A percentile compares a stretch with the other conserved stretches of the same genome.
Evolutionary conservation across 2,113 vertebrate species (phyloP).

Genomic region (Mystacornis crossleyi): DNA sequence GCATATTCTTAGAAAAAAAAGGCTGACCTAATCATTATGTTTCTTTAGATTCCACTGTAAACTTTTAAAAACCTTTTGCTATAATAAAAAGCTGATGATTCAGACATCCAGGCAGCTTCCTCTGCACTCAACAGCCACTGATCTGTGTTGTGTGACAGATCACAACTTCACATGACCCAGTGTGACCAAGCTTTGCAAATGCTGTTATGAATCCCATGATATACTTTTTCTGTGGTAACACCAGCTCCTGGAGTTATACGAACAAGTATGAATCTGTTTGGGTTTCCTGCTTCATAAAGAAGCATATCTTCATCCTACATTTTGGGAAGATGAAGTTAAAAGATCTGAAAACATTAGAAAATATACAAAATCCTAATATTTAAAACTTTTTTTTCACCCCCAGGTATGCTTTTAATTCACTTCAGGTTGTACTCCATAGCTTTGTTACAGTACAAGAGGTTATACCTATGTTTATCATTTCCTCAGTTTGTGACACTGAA

Average conservation of each 20-base stretch:
- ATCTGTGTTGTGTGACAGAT: neutral
- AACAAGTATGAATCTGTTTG: neutral
- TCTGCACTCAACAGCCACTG: neutral
- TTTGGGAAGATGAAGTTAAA: neutral
- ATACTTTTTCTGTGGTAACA: neutral
- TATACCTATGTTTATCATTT: neutral
- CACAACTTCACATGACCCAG: neutral
- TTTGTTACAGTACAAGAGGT: neutral
- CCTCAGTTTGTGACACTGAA: neutral
- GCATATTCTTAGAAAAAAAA: neutral
- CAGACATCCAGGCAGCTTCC: neutral
- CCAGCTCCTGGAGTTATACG: neutral
- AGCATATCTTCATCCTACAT: neutral
- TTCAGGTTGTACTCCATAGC: neutral
- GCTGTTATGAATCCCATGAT: neutral
- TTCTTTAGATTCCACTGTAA: neutral
- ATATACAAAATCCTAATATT: neutral
- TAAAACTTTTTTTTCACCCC: fast-evolving
- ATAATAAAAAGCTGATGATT: neutral
- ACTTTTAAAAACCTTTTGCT: neutral
- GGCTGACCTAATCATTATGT: neutral
- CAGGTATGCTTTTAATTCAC: neutral
- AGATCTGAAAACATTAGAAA: neutral
- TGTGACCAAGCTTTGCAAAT: neutral
- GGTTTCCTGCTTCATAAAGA: neutral